Conservation (phyloP, 2,797 vertebrate species). For the Malurus splendens region DNA sequence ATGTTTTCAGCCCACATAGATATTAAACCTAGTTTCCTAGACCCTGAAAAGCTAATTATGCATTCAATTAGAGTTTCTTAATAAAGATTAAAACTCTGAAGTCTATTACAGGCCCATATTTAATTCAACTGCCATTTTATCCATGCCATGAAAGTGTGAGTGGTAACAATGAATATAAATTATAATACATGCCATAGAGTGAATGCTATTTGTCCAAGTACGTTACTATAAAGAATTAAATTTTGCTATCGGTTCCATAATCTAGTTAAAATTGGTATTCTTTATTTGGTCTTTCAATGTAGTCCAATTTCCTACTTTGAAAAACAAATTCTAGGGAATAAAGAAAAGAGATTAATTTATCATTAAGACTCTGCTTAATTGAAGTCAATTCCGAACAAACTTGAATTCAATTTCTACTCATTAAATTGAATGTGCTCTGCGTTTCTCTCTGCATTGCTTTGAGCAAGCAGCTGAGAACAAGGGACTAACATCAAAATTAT, state of each 20-base stretch:
- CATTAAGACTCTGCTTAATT: constrained; percentile 97
- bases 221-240: constrained; percentile 91
- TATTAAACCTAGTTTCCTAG: constrained; percentile 80
- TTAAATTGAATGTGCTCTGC: constrained; percentile 88
- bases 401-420: constrained; percentile 97
- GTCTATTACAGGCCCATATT: constrained; percentile 83
- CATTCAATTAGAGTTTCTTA: constrained; percentile 83
- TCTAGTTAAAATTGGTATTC: constrained; percentile 93
- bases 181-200: constrained; percentile 83
- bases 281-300: constrained; percentile 89
- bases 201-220: constrained; percentile 82
- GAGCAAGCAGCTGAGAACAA: constrained; percentile 88
- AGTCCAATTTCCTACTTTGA: constrained; percentile 92
- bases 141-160: constrained; percentile 79
- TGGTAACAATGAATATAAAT: constrained; percentile 84
- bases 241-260: constrained; percentile 87
- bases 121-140: constrained; percentile 85
- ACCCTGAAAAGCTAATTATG: constrained; percentile 80
- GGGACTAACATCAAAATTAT: constrained; percentile 95
- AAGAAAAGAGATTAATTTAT: constrained; percentile 98
- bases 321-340: constrained; percentile 94
- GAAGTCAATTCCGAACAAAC: constrained; percentile 98
- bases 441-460: constrained; percentile 85
- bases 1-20: constrained; percentile 73
- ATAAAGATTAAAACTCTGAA: constrained; percentile 85